These are phyloP conservation scores for Hemibagrus wyckioides DNA, from an alignment of 2,113 vertebrate species.

Conservation along the genomic window DNA sequence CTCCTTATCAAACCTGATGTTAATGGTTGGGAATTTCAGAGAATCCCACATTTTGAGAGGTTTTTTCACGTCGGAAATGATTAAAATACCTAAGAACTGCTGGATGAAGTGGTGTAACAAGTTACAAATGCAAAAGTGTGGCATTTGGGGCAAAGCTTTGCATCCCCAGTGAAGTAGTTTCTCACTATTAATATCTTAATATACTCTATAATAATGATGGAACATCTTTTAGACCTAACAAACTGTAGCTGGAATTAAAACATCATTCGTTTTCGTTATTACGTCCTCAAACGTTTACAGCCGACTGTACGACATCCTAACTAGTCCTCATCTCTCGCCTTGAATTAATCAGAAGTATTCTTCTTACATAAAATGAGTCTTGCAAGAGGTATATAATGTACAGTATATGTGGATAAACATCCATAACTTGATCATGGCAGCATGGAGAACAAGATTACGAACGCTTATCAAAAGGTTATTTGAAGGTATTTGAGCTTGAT, in stretches of 20 bases:
- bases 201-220: not conserved
- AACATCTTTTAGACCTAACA: not conserved
- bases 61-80: not conserved
- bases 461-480: too few species aligned
- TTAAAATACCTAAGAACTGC: not conserved
- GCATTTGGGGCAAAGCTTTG: not conserved
- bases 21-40: not conserved
- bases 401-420: not conserved
- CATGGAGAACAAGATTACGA: not conserved
- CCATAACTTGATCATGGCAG: not conserved
- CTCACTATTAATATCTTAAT: not conserved
- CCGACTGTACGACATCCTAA: not conserved
- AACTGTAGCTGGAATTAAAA: not conserved
- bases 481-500: not conserved
- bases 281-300: not conserved
- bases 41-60: not conserved
- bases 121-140: not conserved
- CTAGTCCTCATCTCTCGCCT: not conserved
- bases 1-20: not conserved
- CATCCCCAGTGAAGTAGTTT: not conserved
- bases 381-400: not conserved
- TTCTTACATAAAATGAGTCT: not conserved
- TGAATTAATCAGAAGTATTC: not conserved
- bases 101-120: not conserved
- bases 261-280: not conserved